Evolutionary conservation across 2,888 invertebrate genomes (phyloP).

Genomic region (Cecidostiba fungosa): DNA sequence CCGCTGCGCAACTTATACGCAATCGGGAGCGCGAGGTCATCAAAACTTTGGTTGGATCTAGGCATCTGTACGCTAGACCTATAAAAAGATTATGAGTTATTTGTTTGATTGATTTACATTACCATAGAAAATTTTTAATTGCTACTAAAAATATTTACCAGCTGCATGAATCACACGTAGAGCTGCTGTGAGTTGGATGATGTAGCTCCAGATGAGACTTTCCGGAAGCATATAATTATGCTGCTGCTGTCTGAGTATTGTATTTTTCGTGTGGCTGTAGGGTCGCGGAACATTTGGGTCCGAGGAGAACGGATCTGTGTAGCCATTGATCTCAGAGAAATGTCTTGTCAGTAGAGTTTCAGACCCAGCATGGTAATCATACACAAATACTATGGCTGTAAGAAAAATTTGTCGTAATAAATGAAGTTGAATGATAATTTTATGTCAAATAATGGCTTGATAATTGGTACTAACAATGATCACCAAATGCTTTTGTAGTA

Average conservation of each 20-base stretch:
- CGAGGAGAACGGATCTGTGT: slow-evolving; percentile 90
- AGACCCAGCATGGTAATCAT: slow-evolving; percentile 96
- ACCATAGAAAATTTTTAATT: neutral
- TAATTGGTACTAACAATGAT: slow-evolving; percentile 89
- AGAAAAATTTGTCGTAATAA: slow-evolving; percentile 65
- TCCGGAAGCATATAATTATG: slow-evolving; percentile 91
- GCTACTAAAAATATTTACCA: slow-evolving; percentile 68
- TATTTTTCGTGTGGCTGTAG: slow-evolving; percentile 91
- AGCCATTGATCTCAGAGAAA: slow-evolving; percentile 87
- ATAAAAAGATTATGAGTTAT: slow-evolving; percentile 46
- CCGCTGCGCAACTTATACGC: slow-evolving; percentile 90
- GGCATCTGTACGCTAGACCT: slow-evolving; percentile 89
- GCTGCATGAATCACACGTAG: slow-evolving; percentile 93
- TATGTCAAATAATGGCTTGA: slow-evolving; percentile 1
- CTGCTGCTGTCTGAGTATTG: slow-evolving; percentile 88
- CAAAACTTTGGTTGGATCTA: slow-evolving; percentile 96
- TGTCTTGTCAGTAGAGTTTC: slow-evolving; percentile 93
- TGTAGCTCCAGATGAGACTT: slow-evolving; percentile 95
- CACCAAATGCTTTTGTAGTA: slow-evolving; percentile 97
- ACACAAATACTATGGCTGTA: slow-evolving; percentile 96
- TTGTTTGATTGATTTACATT: neutral
- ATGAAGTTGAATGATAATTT: slow-evolving; percentile 16
- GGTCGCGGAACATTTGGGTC: slow-evolving; percentile 91
- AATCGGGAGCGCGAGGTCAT: slow-evolving; percentile 88
- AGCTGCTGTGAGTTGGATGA: slow-evolving; percentile 97